phyloP scores from a whole-genome alignment of 2,888 invertebrate species.

The Boloria selene region DNA sequence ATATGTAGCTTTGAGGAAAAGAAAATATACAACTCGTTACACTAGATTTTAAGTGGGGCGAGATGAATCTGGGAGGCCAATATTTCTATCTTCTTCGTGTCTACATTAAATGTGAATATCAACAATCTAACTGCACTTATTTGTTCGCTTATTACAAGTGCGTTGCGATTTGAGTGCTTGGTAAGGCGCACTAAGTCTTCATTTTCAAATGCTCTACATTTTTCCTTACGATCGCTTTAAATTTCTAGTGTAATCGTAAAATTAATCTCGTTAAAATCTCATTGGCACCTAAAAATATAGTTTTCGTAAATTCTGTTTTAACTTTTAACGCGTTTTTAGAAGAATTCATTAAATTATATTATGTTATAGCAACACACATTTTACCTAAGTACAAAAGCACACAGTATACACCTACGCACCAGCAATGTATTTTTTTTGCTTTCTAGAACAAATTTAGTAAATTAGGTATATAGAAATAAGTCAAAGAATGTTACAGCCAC shows the following conservation, averaged over 20 bases:
- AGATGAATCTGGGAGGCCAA: conserved; percentile 1
- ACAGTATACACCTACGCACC: no score
- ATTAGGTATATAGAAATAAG: no score
- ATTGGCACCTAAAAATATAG: conserved; percentile 15
- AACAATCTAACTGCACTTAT: not conserved
- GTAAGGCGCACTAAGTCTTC: not conserved
- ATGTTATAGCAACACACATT: no score
- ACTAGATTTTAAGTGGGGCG: conserved; percentile 14
- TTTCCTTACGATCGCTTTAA: conserved; percentile 14
- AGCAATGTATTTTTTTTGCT: no score
- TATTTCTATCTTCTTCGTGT: conserved; percentile 14
- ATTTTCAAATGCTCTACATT: not conserved
- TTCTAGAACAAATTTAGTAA: no score
- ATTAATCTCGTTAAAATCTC: conserved; percentile 12
- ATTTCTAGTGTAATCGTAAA: conserved; percentile 6
- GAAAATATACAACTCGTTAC: conserved; percentile 1
- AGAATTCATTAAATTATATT: no score
- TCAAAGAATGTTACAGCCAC: no score
- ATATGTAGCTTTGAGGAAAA: not conserved
- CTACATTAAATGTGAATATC: conserved; percentile 6
- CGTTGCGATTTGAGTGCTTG: not conserved
- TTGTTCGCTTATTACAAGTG: not conserved
- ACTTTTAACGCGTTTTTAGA: not conserved
- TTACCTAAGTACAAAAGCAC: no score
- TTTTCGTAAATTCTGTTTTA: not conserved